Base-by-base conservation (phyloP, 2,888 invertebrate genomes). In the Chrysotoxum bicinctum region DNA sequence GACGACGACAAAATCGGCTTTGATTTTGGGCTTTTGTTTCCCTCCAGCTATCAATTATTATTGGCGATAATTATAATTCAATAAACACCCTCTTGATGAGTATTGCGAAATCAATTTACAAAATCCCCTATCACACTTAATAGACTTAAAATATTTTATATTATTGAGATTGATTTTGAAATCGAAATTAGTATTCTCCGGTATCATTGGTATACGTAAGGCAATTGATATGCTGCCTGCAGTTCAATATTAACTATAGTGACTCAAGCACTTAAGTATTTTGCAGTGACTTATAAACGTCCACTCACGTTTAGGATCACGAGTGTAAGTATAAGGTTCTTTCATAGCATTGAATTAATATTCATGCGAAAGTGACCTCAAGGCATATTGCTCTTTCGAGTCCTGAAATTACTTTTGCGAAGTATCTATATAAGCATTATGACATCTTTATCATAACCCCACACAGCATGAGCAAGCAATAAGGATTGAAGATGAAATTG, bases 151-250 rank as follows among this genome's bases (percentile, higher is more conserved):
- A 16, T 16, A 45, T 12, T 62, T 62, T 16, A 7, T 30, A 8
- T 66, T 73, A 68, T 72, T 52, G 14, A 73, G 72, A 82, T 77
- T 82, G 68, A 54, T 77, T 82, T 76, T 32, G 40, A 43, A 82
- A 77, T 68, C 73, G 37, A 62, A 82, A 82, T 82, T 76, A 81
- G 48, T 68, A 81, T 69, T 72, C 70, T 23, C 43, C 43, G 56
- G 52, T 72, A 76, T 76, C 50, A 52, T 30, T 73, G 60, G 5
- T 26, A 19, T 56, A 48, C 35, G 32, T 54, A 32, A 37, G 77
- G 73, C 58, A 45, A 72, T 48, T 60, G 30, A 75, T 69, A 72
- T 66, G 73, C 68, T 62, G 23, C 8, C 23, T 43, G n/a, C 40
- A n/a, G 10, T 40, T 26, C n/a, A n/a, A n/a, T n/a, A n/a, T n/a